Evolutionary conservation across 2,888 invertebrate genomes (phyloP), one percentile per base, ranked within the genome.

Genomic region (Eulithis testata): DNA sequence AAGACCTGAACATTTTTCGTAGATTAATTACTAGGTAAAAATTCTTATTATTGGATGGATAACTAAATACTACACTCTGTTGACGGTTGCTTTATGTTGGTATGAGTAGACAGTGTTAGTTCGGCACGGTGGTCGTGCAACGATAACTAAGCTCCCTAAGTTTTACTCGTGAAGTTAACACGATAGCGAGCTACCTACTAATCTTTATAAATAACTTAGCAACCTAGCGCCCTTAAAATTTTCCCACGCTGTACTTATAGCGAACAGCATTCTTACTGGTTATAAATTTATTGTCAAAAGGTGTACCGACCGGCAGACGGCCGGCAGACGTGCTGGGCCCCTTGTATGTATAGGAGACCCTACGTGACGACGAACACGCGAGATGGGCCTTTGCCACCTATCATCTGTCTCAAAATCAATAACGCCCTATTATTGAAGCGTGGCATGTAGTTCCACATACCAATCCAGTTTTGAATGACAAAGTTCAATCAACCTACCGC

Each of bases 361-460:
- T 69, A 71, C 71, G 71, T 71, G 69, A 65, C 67, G 54, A 21
- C 21, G 4, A 3, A 36, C 69, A 69, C 71, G 65, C 8, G 12
- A n/a, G 21, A 21, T 57, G 50, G 53, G 61, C 66, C 60, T 58
- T 9, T 27, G 27, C 37, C 21, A 44, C 52, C 44, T 56, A 45
- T 56, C 43, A 21, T 47, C 53, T 52, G 52, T 49, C 54, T 6
- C 1, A 31, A 54, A 43, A 62, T 12, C 31, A 53, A 55, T 47
- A 53, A 53, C 12, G n/a, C n/a, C 12, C 4, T 27, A 9, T 27
- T 43, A 55, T 49, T 49, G 55, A 43, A 50, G 54, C 55, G 54
- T n/a, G 40, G n/a, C 9, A 14, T 44, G 47, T 45, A 14, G 14
- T 45, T 11, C 44, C 5, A 27, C 57, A 63, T 63, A 47, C 47